Evolutionary conservation across 2,888 invertebrate genomes (phyloP).

Genomic region (Sinohyriopsis cumingii): DNA sequence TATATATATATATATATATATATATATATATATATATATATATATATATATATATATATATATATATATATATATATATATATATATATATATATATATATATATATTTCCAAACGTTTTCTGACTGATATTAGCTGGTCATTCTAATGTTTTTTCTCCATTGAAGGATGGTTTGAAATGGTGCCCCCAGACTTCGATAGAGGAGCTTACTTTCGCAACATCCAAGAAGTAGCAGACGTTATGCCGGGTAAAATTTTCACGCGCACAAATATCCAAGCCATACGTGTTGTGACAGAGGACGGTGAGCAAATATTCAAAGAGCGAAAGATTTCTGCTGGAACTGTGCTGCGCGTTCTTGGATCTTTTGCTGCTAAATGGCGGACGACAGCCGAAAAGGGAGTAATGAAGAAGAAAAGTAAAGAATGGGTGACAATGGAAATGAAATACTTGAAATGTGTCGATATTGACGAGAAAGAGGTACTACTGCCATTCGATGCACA

Average conservation of each 20-base stretch:
- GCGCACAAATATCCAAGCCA: conserved; percentile 49
- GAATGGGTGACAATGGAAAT: conserved; percentile 55
- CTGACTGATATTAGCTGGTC: too few relatives aligned
- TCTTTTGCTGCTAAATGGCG: conserved; percentile 60
- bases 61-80: too few relatives aligned
- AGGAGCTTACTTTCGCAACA: conserved; percentile 45
- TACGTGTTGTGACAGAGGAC: conserved; percentile 33
- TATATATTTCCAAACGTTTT: too few relatives aligned
- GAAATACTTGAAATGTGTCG: conserved; percentile 57
- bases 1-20: too few relatives aligned
- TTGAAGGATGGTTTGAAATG: conserved; percentile 62
- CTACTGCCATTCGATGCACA: conserved; percentile 50
- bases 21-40: too few relatives aligned
- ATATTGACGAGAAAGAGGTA: conserved; percentile 48
- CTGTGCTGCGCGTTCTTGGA: conserved; percentile 48
- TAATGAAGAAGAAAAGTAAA: conserved; percentile 52
- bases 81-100: too few relatives aligned
- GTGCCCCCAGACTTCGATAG: conserved; percentile 60
- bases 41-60: too few relatives aligned
- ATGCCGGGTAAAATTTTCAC: conserved; percentile 60
- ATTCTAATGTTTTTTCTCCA: neutral
- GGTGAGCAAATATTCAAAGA: conserved; percentile 48
- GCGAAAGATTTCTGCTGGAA: conserved; percentile 51
- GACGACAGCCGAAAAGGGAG: conserved; percentile 53
- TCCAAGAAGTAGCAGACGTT: conserved; percentile 53